phyloP scores from a whole-genome alignment of 2,113 vertebrate species.

The Engraulis encrasicolus region DNA sequence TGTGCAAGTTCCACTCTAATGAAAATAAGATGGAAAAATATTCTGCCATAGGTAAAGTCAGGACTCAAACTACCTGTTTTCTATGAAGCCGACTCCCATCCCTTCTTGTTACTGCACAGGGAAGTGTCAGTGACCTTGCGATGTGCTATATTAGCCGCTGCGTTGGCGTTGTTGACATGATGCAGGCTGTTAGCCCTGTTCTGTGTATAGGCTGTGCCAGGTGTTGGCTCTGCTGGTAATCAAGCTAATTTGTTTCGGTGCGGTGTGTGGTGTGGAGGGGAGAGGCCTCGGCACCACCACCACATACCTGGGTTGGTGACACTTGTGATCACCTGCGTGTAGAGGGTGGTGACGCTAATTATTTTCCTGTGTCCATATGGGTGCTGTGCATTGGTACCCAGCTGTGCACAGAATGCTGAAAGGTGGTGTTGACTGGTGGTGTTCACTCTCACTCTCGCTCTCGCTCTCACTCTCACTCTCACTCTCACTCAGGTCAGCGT shows the following conservation, averaged over 20 bases:
- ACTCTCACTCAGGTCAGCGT: conserved; percentile 74
- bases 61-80: too few relatives aligned
- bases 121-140: background rate
- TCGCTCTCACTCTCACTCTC: background rate
- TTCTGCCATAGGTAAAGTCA: too few relatives aligned
- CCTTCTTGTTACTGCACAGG: too few relatives aligned
- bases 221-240: background rate
- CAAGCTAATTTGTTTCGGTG: too few relatives aligned
- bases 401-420: background rate
- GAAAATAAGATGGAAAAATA: too few relatives aligned
- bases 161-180: background rate
- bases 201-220: background rate
- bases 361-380: too few relatives aligned
- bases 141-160: background rate
- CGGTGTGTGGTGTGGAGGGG: too few relatives aligned
- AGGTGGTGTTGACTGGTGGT: background rate
- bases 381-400: background rate
- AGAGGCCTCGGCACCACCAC: too few relatives aligned
- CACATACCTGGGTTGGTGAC: background rate
- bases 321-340: background rate
- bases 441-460: background rate
- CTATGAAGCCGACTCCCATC: too few relatives aligned
- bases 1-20: too few relatives aligned
- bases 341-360: too few relatives aligned
- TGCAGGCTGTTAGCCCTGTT: background rate